phyloP scores from a whole-genome alignment of 2,797 vertebrate species.

The Gymnocypris eckloni region DNA sequence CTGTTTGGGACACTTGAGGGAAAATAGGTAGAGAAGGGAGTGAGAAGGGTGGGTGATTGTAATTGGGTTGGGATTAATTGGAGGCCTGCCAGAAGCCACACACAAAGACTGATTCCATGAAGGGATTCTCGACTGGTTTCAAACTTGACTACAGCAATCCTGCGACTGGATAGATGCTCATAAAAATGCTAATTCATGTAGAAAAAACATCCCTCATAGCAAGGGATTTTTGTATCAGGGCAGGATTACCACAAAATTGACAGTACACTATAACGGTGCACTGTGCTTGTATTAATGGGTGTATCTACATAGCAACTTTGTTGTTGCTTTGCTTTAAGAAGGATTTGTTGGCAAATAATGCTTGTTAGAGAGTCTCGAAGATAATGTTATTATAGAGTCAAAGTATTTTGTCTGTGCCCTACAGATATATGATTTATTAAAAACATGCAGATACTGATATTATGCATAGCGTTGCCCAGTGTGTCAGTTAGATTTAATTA shows the following conservation, averaged over 20 bases:
- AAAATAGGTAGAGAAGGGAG: constrained; percentile 55
- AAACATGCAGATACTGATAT: constrained; percentile 3
- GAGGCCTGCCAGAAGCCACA: constrained; percentile 51
- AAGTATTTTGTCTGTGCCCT: constrained; percentile 29
- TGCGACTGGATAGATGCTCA: constrained; percentile 54
- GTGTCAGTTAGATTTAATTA: constrained; percentile 14
- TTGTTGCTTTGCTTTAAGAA: constrained; percentile 30
- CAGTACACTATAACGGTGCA: constrained; percentile 26
- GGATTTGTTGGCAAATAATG: constrained; percentile 17
- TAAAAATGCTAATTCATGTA: constrained; percentile 59
- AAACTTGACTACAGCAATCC: constrained; percentile 46
- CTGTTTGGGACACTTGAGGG: constrained; percentile 37
- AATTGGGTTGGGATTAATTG: constrained; percentile 70
- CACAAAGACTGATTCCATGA: constrained; percentile 50
- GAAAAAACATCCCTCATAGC: constrained; percentile 31
- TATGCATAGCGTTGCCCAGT: constrained; percentile 9
- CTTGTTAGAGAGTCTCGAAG: constrained; percentile 2
- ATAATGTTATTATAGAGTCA: constrained; percentile 1
- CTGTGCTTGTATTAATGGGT: constrained; percentile 38
- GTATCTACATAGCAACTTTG: constrained; percentile 13
- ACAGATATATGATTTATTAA: constrained; percentile 7
- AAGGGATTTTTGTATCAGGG: constrained; percentile 40
- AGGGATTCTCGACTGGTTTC: constrained; percentile 34
- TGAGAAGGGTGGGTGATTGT: constrained; percentile 68
- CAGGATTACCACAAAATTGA: constrained; percentile 49